These are phyloP conservation scores for Blastobasis adustella DNA, from an alignment of 2,888 invertebrate genomes.

Conservation along the genomic window DNA sequence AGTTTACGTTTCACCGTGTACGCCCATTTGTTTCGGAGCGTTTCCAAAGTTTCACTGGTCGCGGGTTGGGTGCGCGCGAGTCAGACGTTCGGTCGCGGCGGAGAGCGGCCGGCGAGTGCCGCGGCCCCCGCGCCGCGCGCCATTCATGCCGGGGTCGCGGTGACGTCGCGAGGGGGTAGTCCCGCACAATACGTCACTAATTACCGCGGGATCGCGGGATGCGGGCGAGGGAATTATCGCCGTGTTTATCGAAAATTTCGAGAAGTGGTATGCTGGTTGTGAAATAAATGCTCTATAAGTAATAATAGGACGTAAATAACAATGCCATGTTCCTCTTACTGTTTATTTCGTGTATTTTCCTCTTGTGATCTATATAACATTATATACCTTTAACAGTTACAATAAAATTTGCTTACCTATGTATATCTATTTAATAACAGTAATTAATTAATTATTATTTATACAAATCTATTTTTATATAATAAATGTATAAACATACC, in stretches of 20 bases:
- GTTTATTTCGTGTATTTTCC: slow-evolving; percentile 19
- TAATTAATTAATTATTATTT: too few species aligned
- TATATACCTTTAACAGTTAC: too few species aligned
- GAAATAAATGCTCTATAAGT: too few species aligned
- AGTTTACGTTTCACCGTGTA: slow-evolving; percentile 63
- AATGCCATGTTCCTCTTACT: slow-evolving; percentile 11
- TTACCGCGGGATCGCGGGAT: slow-evolving; percentile 24
- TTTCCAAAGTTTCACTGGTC: slow-evolving; percentile 62
- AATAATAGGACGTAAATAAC: slow-evolving; percentile 13
- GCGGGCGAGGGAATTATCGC: too few species aligned
- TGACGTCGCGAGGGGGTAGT: slow-evolving; percentile 36
- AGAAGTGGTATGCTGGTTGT: too few species aligned
- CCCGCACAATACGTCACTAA: slow-evolving; percentile 35
- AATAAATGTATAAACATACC: too few species aligned
- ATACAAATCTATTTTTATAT: too few species aligned
- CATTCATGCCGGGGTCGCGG: slow-evolving; percentile 65
- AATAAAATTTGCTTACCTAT: too few species aligned
- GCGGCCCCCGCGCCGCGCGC: slow-evolving; percentile 31
- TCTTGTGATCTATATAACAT: not conserved
- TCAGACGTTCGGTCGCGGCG: slow-evolving; percentile 36
- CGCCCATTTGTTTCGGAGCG: slow-evolving; percentile 61
- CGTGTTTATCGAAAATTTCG: too few species aligned
- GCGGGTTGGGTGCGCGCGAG: slow-evolving; percentile 35
- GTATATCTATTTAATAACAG: too few species aligned
- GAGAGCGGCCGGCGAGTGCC: slow-evolving; percentile 57